Evolutionary conservation across 2,113 vertebrate species (phyloP).

Genomic region (Pelusios castaneus): DNA sequence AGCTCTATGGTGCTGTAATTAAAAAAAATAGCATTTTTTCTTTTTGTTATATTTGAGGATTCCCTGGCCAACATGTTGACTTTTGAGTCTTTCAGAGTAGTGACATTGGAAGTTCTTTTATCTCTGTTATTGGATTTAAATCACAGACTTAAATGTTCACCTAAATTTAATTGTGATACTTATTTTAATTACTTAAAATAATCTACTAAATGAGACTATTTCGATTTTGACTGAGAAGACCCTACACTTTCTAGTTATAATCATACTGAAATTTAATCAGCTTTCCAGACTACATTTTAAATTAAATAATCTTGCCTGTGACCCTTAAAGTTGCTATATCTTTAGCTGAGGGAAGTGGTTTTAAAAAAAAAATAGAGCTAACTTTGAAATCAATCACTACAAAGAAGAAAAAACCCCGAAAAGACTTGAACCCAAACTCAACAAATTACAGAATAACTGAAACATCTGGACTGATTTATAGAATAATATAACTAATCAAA

Average conservation of each 20-base stretch:
- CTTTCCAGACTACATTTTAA: conserved; percentile 50
- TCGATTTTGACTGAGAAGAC: conserved; percentile 46
- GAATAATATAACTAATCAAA: conserved; percentile 80
- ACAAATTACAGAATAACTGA: conserved; percentile 81
- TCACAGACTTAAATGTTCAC: conserved; percentile 32
- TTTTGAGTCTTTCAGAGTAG: neutral
- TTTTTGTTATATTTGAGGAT: conserved; percentile 15
- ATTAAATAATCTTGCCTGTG: conserved; percentile 49
- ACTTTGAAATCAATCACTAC: conserved; percentile 78
- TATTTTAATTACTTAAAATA: conserved; percentile 65
- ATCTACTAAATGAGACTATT: conserved; percentile 51
- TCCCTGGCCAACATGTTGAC: neutral
- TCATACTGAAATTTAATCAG: conserved; percentile 35
- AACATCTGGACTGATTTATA: conserved; percentile 84
- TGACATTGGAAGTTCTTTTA: conserved; percentile 11
- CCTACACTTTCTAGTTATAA: conserved; percentile 52
- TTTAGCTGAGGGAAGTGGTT: conserved; percentile 54
- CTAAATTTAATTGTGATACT: conserved; percentile 53
- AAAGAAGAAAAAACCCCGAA: conserved; percentile 41
- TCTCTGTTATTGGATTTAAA: conserved; percentile 38
- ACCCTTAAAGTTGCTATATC: conserved; percentile 49
- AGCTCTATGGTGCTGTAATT: conserved; percentile 11
- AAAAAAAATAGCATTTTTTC: conserved; percentile 9
- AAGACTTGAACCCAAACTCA: conserved; percentile 76
- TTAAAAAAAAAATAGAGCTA: conserved; percentile 65